These are phyloP conservation scores for Hyles lineata DNA, from an alignment of 2,888 invertebrate genomes.

Conservation along the genomic window DNA sequence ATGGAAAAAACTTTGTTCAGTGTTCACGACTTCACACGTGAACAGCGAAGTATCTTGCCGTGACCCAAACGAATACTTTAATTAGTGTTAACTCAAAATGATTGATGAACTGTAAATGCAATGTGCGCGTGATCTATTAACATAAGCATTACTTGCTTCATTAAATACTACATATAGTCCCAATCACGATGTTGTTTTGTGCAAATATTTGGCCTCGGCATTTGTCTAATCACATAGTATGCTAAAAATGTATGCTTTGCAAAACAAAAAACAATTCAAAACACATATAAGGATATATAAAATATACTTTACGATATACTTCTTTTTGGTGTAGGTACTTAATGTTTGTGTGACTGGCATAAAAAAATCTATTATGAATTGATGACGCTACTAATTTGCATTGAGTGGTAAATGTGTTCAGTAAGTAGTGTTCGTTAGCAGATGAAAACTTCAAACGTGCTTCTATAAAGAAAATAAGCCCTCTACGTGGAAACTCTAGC, in stretches of 20 bases:
- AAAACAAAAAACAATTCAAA: too few relatives aligned
- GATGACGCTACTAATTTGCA: neutral
- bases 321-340: too few relatives aligned
- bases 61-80: conserved; percentile 3
- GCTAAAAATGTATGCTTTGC: too few relatives aligned
- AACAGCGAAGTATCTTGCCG: neutral
- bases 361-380: neutral
- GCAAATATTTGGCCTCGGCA: too few relatives aligned
- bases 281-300: too few relatives aligned
- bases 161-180: too few relatives aligned
- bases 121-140: neutral
- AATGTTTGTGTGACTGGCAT: too few relatives aligned
- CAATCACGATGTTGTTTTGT: too few relatives aligned
- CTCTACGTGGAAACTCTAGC: neutral
- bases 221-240: too few relatives aligned
- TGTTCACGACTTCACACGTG: conserved; percentile 16
- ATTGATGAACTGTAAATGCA: neutral
- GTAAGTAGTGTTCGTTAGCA: neutral
- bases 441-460: neutral
- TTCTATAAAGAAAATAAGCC: neutral
- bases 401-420: neutral
- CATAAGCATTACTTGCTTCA: neutral
- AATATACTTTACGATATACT: too few relatives aligned
- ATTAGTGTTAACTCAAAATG: neutral
- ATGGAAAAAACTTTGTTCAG: neutral